Evolutionary conservation across 2,888 invertebrate species (phyloP).

Genomic region (Pherbina coryleti): DNA sequence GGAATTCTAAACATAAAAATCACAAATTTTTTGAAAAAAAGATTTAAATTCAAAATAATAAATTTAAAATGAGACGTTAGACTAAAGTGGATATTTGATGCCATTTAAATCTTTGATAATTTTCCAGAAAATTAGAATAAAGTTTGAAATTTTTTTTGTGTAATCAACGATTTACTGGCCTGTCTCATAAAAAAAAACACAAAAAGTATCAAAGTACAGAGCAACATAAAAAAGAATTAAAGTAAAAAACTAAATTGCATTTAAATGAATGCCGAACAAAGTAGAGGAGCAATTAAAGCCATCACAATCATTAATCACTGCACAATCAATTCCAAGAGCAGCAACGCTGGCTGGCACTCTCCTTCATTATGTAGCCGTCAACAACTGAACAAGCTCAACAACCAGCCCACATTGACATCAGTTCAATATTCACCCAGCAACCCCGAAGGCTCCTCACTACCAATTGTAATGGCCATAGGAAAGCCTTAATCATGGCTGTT

Average conservation of each 20-base stretch:
- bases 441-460: not conserved
- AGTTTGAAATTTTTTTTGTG: no score
- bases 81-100: no score
- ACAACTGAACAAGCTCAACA: not conserved
- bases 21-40: no score
- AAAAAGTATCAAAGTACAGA: not conserved
- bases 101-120: no score
- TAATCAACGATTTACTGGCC: no score
- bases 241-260: not conserved
- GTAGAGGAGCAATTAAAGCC: conserved; percentile 28
- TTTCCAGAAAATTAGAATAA: no score
- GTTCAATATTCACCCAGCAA: not conserved
- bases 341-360: not conserved
- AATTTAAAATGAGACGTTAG: no score
- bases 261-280: not conserved
- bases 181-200: not conserved
- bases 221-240: not conserved
- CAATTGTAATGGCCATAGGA: not conserved
- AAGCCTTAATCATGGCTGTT: conserved; percentile 4
- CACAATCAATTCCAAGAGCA: conserved; percentile 25
- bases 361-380: not conserved
- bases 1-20: no score
- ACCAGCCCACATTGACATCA: no score
- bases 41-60: no score
- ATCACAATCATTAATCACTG: conserved; percentile 23